A percentile compares a stretch with the other conserved stretches of the same genome.
These are phyloP conservation scores for Auanema freiburgensis DNA, from an alignment of 2,888 invertebrate species.

Conservation along the genomic window DNA sequence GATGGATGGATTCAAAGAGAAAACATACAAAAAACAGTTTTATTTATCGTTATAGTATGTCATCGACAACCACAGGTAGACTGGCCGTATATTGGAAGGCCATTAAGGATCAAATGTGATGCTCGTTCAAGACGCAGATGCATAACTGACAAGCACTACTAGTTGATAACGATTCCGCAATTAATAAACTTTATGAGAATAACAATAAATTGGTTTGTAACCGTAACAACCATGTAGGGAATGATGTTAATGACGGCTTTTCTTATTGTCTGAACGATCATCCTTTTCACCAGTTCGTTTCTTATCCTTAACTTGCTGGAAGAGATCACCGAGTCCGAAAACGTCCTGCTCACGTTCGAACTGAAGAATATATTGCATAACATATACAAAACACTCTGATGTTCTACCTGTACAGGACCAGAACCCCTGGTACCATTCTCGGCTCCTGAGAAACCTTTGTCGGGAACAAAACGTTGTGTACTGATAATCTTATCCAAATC, in stretches of 20 bases:
- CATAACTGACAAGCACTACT: too few species aligned
- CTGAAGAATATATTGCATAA: constrained; percentile 65
- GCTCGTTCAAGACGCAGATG: too few species aligned
- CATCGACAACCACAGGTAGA: too few species aligned
- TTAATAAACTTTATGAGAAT: too few species aligned
- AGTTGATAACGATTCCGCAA: too few species aligned
- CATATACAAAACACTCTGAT: constrained; percentile 5
- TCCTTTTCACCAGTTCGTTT: constrained; percentile 37
- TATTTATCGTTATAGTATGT: too few species aligned
- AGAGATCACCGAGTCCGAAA: constrained; percentile 96
- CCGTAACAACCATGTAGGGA: too few species aligned
- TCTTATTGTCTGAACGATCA: constrained; percentile 20
- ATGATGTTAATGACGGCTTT: constrained; percentile 12
- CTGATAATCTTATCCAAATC: constrained; percentile 86
- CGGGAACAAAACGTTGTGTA: constrained; percentile 92
- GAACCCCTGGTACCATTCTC: constrained; percentile 70
- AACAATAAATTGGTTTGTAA: too few species aligned
- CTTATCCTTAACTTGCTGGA: constrained; percentile 87
- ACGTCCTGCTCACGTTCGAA: constrained; percentile 78
- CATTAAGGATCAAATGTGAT: too few species aligned
- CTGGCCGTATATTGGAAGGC: too few species aligned
- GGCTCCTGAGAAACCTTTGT: constrained; percentile 92
- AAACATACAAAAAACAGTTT: too few species aligned
- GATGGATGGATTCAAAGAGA: too few species aligned
- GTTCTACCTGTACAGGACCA: constrained; percentile 81